Conservation (phyloP, 2,113 vertebrate species). For the Amphiprion ocellaris region DNA sequence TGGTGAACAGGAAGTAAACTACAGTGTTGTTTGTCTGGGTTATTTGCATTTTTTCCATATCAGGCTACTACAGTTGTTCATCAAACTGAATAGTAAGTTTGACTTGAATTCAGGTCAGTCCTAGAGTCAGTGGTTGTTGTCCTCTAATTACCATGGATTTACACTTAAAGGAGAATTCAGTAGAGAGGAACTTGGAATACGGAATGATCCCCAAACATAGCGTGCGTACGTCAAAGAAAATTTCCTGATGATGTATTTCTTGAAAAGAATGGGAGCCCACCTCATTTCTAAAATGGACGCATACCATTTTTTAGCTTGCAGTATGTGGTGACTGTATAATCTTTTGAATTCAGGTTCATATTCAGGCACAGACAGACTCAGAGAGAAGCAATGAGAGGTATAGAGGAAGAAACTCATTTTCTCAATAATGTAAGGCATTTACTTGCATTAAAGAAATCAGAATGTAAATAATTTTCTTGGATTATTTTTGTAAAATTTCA, state of each 20-base stretch:
- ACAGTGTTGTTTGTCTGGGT: neutral
- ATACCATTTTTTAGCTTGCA: slow-evolving; percentile 2
- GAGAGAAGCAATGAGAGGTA: neutral
- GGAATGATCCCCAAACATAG: no score
- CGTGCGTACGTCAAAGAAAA: neutral
- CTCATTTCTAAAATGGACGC: neutral
- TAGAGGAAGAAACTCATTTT: slow-evolving; percentile 33
- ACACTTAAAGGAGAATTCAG: neutral
- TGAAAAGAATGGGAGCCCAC: neutral
- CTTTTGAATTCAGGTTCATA: slow-evolving; percentile 42
- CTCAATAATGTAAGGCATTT: slow-evolving; percentile 46
- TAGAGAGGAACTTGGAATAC: neutral
- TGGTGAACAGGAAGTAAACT: neutral
- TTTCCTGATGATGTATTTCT: neutral
- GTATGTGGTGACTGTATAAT: slow-evolving; percentile 31
- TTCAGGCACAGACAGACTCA: slow-evolving; percentile 19
- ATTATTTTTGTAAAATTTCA: slow-evolving; percentile 74
- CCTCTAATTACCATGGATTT: neutral
- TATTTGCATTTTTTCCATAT: neutral
- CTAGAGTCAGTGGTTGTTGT: no score
- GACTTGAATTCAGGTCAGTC: neutral
- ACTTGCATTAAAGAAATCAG: slow-evolving; percentile 61
- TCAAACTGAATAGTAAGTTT: neutral
- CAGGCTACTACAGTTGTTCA: neutral
- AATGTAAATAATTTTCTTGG: slow-evolving; percentile 67